These are phyloP conservation scores for Ruditapes philippinarum DNA, from an alignment of 1,140 invertebrate genomes.

Conservation along the genomic window DNA sequence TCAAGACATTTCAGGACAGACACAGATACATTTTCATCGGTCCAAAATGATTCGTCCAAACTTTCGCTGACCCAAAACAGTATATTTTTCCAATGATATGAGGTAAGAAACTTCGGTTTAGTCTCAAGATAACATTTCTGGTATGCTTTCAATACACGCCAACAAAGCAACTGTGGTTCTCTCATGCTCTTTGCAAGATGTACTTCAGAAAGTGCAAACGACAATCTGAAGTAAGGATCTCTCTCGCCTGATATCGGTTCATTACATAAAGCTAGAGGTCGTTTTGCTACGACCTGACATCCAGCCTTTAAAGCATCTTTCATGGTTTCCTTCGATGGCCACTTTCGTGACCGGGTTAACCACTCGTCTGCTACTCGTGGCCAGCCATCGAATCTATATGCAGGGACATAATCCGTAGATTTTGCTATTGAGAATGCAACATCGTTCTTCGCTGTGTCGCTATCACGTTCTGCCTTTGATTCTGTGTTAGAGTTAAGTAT, in stretches of 20 bases:
- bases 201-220: conserved; percentile 11
- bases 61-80: conserved; percentile 18
- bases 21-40: not conserved
- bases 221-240: conserved; percentile 18
- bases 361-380: conserved; percentile 22
- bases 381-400: conserved; percentile 16
- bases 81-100: conserved; percentile 38
- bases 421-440: not conserved
- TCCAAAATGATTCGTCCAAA: conserved; percentile 2
- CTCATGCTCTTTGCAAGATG: not conserved
- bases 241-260: not conserved
- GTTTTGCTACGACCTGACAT: conserved; percentile 35
- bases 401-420: conserved; percentile 18
- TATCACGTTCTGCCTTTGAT: no score
- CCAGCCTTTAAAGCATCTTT: not conserved
- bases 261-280: not conserved
- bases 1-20: not conserved
- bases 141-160: conserved; percentile 23
- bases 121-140: conserved; percentile 29
- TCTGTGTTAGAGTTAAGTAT: no score
- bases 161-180: not conserved
- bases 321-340: not conserved
- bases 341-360: not conserved
- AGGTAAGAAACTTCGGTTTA: not conserved
- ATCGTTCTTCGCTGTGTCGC: no score